Conservation (phyloP, 1,140 invertebrate species). For the Trachelipus rathkii region DNA sequence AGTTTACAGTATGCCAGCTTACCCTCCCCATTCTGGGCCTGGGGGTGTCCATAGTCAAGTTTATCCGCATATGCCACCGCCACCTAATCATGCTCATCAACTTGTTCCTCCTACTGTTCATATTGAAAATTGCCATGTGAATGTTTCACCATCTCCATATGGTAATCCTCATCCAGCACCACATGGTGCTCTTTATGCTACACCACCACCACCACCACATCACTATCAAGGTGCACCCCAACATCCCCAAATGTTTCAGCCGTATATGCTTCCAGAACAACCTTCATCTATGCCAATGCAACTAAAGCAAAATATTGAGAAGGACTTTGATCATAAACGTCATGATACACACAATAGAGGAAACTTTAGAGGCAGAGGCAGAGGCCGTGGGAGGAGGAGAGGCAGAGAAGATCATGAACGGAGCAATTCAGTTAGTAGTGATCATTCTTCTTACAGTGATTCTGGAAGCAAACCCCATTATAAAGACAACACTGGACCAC, state of each 20-base stretch:
- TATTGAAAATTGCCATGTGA: conserved; percentile 5
- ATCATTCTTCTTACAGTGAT: conserved; percentile 4
- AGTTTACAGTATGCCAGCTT: not conserved
- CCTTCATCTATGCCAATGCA: not conserved
- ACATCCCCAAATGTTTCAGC: not conserved
- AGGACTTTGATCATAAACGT: not conserved
- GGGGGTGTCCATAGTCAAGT: not conserved
- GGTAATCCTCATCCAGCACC: not conserved
- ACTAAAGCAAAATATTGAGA: not conserved
- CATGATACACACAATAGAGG: not conserved
- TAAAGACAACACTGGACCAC: not conserved
- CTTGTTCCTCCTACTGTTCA: not conserved
- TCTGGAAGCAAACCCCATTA: not conserved
- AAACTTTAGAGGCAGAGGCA: not conserved
- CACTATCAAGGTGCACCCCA: not conserved
- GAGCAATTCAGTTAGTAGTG: not conserved
- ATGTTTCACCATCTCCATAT: not conserved
- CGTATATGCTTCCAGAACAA: not conserved
- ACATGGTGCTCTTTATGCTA: not conserved
- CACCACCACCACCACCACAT: not conserved
- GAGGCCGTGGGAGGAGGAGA: conserved; percentile 1
- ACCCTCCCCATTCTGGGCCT: not conserved
- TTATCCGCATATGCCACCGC: not conserved
- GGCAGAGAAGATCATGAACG: not conserved
- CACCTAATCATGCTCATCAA: not conserved